A percentile compares a stretch with the other conserved stretches of the same genome.
These are phyloP conservation scores for Darevskia nairensis DNA, from an alignment of 2,797 vertebrate genomes.

Conservation along the genomic window DNA sequence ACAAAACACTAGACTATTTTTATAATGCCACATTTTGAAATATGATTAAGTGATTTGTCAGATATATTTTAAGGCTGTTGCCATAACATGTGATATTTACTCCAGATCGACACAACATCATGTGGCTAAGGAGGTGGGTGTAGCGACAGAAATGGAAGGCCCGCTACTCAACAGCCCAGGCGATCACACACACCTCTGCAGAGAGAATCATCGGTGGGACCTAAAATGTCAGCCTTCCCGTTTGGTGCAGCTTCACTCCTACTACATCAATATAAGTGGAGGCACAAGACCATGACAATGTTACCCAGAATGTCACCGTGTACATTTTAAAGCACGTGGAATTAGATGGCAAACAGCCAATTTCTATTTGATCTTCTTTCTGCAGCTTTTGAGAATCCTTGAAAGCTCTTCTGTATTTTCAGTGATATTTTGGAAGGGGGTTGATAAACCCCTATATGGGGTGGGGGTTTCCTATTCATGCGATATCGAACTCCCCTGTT, in stretches of 20 bases:
- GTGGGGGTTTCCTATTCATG: not conserved
- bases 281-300: constrained; percentile 34
- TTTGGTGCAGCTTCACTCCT: constrained; percentile 63
- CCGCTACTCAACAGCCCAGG: constrained; percentile 52
- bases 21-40: not conserved
- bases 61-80: constrained; percentile 40
- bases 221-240: constrained; percentile 24
- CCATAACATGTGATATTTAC: constrained; percentile 60
- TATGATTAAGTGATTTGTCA: constrained; percentile 43
- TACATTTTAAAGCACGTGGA: constrained; percentile 40
- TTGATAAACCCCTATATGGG: not conserved
- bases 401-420: constrained; percentile 39
- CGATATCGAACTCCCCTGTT: not conserved
- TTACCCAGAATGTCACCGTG: not conserved
- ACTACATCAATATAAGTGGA: constrained; percentile 47
- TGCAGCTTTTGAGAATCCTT: not conserved
- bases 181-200: constrained; percentile 66
- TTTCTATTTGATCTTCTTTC: constrained; percentile 19
- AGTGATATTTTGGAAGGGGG: constrained; percentile 3
- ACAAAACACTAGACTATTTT: constrained; percentile 34
- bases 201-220: constrained; percentile 40
- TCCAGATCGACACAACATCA: constrained; percentile 59
- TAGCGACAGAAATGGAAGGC: constrained; percentile 66
- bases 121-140: constrained; percentile 67
- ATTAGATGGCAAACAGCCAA: constrained; percentile 25